These are phyloP conservation scores for Hypothenemus hampei DNA, from an alignment of 1,140 invertebrate genomes.

Conservation along the genomic window DNA sequence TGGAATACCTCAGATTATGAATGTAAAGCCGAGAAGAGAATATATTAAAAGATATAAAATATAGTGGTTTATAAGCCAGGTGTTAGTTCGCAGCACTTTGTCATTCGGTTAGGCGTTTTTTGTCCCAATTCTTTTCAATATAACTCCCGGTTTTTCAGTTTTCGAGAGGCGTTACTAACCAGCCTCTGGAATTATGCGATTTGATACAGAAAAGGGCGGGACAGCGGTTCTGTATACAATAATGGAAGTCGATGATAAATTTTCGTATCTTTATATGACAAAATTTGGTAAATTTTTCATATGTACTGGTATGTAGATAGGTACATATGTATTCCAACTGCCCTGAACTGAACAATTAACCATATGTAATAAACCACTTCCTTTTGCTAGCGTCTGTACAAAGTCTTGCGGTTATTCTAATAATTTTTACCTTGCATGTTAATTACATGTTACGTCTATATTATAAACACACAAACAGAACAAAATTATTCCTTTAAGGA, in stretches of 20 bases:
- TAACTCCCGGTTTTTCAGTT: constrained; percentile 32
- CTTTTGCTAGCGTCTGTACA: constrained; percentile 22
- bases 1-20: constrained; percentile 17
- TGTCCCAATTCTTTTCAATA: constrained; percentile 10
- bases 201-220: constrained; percentile 40
- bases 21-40: constrained; percentile 21
- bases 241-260: constrained; percentile 9
- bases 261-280: neutral
- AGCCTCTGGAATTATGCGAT: constrained; percentile 41
- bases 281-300: neutral
- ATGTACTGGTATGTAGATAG: neutral
- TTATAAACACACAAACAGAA: neutral
- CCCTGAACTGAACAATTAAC: constrained; percentile 8
- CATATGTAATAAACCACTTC: constrained; percentile 31
- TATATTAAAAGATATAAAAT: constrained; percentile 26
- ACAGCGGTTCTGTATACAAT: constrained; percentile 20
- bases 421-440: neutral
- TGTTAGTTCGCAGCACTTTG: constrained; percentile 34
- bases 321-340: neutral
- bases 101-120: constrained; percentile 20
- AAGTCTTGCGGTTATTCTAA: neutral
- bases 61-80: constrained; percentile 33
- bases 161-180: constrained; percentile 38
- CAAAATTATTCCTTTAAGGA: too few species aligned
- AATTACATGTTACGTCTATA: neutral